Evolutionary conservation across 2,113 vertebrate genomes (phyloP).

Genomic region (Leiothrix lutea): DNA sequence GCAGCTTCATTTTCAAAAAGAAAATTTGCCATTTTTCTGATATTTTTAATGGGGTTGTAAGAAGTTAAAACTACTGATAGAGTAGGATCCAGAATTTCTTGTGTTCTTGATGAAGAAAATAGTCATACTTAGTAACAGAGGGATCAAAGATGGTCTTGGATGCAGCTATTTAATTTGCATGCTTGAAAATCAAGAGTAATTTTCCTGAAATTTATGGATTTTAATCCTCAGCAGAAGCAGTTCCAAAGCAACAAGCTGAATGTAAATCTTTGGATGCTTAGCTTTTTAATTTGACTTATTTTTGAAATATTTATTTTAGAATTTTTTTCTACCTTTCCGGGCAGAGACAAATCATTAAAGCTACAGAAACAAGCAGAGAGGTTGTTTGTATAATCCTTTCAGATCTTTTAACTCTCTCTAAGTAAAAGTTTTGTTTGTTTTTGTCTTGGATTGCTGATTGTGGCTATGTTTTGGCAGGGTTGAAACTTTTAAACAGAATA

Average conservation of each 20-base stretch:
- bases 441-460: neutral
- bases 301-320: neutral
- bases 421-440: neutral
- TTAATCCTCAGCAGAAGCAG: neutral
- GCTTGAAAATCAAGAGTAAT: neutral
- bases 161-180: neutral
- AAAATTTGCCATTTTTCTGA: neutral
- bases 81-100: neutral
- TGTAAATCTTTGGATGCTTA: neutral
- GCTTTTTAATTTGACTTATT: neutral
- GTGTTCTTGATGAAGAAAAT: neutral
- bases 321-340: neutral
- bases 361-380: neutral
- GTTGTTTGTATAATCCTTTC: neutral
- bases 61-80: neutral
- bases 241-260: neutral
- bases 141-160: neutral
- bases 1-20: neutral
- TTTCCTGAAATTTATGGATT: neutral
- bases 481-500: neutral
- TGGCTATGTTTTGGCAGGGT: neutral
- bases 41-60: neutral
- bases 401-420: neutral
- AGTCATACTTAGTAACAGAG: neutral
- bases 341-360: neutral